Evolutionary conservation across 2,888 invertebrate genomes (phyloP), one percentile per base, ranked within the genome.

Genomic region (Palloptera scutellata): DNA sequence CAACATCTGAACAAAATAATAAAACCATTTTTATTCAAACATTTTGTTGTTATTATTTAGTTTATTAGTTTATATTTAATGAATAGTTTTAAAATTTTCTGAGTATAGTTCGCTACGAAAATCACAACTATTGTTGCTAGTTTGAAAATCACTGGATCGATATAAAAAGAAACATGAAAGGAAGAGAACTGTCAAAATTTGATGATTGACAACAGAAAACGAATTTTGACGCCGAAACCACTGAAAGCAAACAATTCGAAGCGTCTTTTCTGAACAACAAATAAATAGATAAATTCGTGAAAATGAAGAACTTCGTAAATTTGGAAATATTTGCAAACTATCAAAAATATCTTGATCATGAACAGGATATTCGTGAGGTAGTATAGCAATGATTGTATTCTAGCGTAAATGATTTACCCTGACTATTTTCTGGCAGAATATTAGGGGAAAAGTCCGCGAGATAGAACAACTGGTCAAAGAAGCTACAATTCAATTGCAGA

Each of bases 301-400:
- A 77, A 72, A 87, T 88, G 88, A 81, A 85, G 65, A 86, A 86
- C 74, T 83, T 85, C 65, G 84, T 89, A 57, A 86, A 88, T 72
- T 85, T 87, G 67, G 86, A 88, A 68, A 88, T 91, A 76, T 95
- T 95, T 81, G 87, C 88, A 62, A 88, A 90, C 30, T 95, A 94
- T 81, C 94, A 95, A 80, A 89, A 91, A 70, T 88, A 90, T 81
- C 86, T 96, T 43, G 91, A 92, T 76, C 86, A 87, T 13, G 95
- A 96, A 78, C 94, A 95, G 82, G 91, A 92, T 79, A 81, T 90
- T 52, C 88, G 94, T 71, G 95, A 95, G 88, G 95, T 94, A 85
- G 76, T 73, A 52, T n/a, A 20, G 6, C 1, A 57, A 8, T 11
- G n/a, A 54, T 9, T 9, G 19, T 8, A 40, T n/a, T n/a, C 11